A percentile compares a stretch with the other conserved stretches of the same genome.
Evolutionary conservation across 2,888 invertebrate genomes (phyloP).

Genomic region (Cinara cedri): DNA sequence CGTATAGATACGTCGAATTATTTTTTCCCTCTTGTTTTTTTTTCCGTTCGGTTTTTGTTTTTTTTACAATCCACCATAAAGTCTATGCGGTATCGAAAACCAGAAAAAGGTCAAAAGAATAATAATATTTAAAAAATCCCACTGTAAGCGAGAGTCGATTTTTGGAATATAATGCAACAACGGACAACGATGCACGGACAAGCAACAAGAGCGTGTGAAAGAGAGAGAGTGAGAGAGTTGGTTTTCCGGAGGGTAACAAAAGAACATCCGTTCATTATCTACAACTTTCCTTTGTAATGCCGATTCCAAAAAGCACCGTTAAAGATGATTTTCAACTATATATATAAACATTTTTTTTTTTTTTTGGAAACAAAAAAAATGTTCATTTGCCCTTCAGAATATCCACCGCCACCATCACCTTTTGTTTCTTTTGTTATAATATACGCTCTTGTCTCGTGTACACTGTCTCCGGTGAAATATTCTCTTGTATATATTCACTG

Average conservation of each 20-base stretch:
- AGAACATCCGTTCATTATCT: constrained; percentile 48
- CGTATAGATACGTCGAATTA: not conserved
- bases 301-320: constrained; percentile 30
- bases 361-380: constrained; percentile 6
- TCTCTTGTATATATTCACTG: not conserved
- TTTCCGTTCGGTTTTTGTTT: not conserved
- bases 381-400: constrained; percentile 23
- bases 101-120: constrained; percentile 2
- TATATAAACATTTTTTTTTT: constrained; percentile 4
- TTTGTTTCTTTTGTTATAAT: constrained; percentile 43
- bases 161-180: not conserved
- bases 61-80: constrained; percentile 12
- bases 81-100: constrained; percentile 11
- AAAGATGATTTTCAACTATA: constrained; percentile 41
- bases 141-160: not conserved
- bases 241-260: constrained; percentile 44
- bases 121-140: constrained; percentile 23
- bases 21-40: not conserved
- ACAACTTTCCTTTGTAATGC: constrained; percentile 13
- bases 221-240: not conserved
- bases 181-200: not conserved
- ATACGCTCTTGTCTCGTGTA: not conserved
- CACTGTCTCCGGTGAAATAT: constrained; percentile 24
- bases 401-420: not conserved
- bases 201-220: too few relatives aligned